phyloP scores from a whole-genome alignment of 2,888 invertebrate genomes.

The Pseudanteris insignis region DNA sequence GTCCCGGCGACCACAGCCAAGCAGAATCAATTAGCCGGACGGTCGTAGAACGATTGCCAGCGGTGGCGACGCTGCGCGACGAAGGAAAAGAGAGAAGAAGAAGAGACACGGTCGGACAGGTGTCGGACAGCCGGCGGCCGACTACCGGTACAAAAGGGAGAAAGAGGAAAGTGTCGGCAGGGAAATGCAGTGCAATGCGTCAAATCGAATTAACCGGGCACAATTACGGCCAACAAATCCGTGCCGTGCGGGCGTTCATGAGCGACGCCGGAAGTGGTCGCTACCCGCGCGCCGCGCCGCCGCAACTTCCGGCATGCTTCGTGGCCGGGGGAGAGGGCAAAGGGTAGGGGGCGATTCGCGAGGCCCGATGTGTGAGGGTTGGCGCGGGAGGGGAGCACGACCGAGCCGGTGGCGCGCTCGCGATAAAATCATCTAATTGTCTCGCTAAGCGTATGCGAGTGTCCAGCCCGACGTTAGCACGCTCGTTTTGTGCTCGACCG shows the following conservation, averaged over 20 bases:
- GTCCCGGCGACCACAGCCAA: too few species aligned
- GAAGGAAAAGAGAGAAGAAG: slow-evolving; percentile 28
- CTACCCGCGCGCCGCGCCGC: slow-evolving; percentile 47
- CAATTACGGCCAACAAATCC: slow-evolving; percentile 65
- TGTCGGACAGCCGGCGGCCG: slow-evolving; percentile 36
- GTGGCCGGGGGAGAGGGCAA: too few species aligned
- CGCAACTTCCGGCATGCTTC: slow-evolving; percentile 63
- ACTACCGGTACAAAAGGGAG: slow-evolving; percentile 27
- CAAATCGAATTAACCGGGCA: slow-evolving; percentile 62
- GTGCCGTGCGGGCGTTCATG: slow-evolving; percentile 63
- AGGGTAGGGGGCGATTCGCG: too few species aligned
- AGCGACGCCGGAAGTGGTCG: slow-evolving; percentile 62
- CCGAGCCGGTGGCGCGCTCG: slow-evolving; percentile 34
- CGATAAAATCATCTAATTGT: slow-evolving; percentile 67
- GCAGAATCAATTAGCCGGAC: too few species aligned
- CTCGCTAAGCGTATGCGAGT: slow-evolving; percentile 66
- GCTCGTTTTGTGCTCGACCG: slow-evolving; percentile 21
- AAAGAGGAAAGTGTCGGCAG: slow-evolving; percentile 39
- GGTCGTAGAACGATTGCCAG: slow-evolving; percentile 29
- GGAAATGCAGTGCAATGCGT: slow-evolving; percentile 51
- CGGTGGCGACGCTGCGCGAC: too few species aligned
- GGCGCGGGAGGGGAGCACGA: too few species aligned
- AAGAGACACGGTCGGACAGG: slow-evolving; percentile 43
- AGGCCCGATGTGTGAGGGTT: too few species aligned
- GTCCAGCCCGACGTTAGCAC: slow-evolving; percentile 53